Percentiles rank a stretch among this genome's conserved stretches.
Conservation (phyloP, 2,113 vertebrate species). For the Vireo altiloquus region DNA sequence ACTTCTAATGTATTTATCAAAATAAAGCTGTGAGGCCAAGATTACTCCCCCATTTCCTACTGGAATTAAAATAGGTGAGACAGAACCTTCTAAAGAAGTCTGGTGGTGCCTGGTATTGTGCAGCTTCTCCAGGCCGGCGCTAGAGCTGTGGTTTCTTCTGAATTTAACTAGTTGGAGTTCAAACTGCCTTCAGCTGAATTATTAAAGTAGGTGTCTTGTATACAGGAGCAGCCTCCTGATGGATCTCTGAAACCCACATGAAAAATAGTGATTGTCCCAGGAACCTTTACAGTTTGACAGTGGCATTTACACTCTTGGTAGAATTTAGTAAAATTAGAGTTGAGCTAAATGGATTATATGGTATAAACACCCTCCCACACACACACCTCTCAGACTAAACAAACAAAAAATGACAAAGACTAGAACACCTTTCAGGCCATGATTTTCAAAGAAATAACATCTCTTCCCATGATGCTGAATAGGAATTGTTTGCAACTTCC, state of each 20-base stretch:
- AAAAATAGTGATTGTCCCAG: background rate
- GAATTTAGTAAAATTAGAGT: background rate
- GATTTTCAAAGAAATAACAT: background rate
- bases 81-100: background rate
- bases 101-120: background rate
- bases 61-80: background rate
- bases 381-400: background rate
- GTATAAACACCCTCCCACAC: background rate
- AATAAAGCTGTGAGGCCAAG: slow-evolving; percentile 20
- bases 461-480: background rate
- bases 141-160: background rate
- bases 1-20: slow-evolving; percentile 38
- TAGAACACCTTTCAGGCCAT: background rate
- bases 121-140: background rate
- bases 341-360: background rate
- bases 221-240: background rate
- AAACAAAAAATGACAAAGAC: background rate
- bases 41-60: slow-evolving; percentile 6
- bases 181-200: background rate
- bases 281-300: background rate
- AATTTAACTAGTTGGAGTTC: slow-evolving; percentile 43
- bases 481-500: background rate
- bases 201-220: slow-evolving; percentile 3
- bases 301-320: background rate
- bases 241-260: background rate